These are phyloP conservation scores for Chalcosyrphus nemorum DNA, from an alignment of 2,888 invertebrate species.

Conservation along the genomic window DNA sequence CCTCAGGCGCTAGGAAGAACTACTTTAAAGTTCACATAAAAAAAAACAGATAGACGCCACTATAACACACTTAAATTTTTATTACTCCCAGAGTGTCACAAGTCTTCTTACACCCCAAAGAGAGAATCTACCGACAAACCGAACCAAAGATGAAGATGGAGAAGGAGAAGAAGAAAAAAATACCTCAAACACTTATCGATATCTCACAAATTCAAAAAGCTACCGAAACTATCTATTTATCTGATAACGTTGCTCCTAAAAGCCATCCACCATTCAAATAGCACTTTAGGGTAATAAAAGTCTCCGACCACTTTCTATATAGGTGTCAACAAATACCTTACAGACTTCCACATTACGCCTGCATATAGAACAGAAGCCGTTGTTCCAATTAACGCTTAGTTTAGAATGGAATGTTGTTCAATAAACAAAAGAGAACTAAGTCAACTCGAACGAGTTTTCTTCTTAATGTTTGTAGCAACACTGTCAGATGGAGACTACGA, in stretches of 20 bases:
- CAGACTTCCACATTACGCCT: conserved; percentile 61
- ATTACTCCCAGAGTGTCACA: background rate
- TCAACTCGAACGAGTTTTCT: too few species aligned
- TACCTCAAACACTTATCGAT: conserved; percentile 40
- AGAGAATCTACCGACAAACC: background rate
- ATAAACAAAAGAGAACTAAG: conserved; percentile 23
- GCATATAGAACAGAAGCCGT: conserved; percentile 55
- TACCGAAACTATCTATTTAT: conserved; percentile 3
- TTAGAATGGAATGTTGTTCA: conserved; percentile 53
- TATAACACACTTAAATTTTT: background rate
- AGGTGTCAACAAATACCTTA: conserved; percentile 60
- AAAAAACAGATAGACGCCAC: background rate
- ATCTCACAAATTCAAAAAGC: conserved; percentile 25
- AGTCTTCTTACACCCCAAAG: background rate
- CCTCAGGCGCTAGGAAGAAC: background rate
- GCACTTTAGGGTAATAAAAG: background rate
- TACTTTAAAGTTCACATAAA: background rate
- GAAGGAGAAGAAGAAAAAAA: conserved; percentile 5
- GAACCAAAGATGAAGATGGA: too few species aligned
- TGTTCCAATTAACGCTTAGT: conserved; percentile 58
- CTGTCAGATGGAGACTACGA: too few species aligned
- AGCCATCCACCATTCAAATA: background rate
- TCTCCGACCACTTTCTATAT: conserved; percentile 35
- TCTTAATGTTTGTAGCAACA: too few species aligned
- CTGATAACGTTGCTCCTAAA: conserved; percentile 25